phyloP scores from a whole-genome alignment of 2,113 vertebrate species.

The Gorsachius goisagi region DNA sequence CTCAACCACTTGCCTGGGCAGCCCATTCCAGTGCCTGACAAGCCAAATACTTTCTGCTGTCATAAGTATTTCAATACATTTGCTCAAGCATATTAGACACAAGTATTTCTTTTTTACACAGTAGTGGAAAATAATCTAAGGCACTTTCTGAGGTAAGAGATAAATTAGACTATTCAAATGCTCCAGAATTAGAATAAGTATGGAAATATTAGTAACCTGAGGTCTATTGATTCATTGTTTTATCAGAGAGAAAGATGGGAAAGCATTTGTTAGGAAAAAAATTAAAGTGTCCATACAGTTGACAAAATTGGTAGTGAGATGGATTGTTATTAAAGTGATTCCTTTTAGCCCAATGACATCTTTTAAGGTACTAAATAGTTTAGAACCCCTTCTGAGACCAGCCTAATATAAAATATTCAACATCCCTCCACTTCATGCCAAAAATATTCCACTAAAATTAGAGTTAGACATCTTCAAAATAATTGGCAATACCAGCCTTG shows the following conservation, averaged over 20 bases:
- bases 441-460: slow-evolving; percentile 63
- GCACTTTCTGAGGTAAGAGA: not conserved
- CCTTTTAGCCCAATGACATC: slow-evolving; percentile 14
- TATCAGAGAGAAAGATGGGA: not conserved
- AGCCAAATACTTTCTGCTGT: not conserved
- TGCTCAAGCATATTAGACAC: not conserved
- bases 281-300: not conserved
- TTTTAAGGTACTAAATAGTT: slow-evolving; percentile 47
- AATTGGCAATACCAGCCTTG: slow-evolving; percentile 57
- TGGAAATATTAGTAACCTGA: not conserved
- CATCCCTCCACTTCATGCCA: not conserved
- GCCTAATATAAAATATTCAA: slow-evolving; percentile 54
- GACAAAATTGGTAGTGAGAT: slow-evolving; percentile 26
- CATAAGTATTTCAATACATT: not conserved
- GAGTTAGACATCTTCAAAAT: slow-evolving; percentile 52
- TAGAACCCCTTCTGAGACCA: slow-evolving; percentile 31
- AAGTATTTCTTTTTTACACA: not conserved
- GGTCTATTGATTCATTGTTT: slow-evolving; percentile 33
- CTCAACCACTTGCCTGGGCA: no score
- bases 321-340: slow-evolving; percentile 49
- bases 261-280: not conserved
- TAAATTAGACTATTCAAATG: not conserved
- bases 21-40: no score
- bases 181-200: not conserved
- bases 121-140: not conserved